These are phyloP conservation scores for Phataginus tricuspis DNA, from an alignment of 2,797 vertebrate genomes.

Conservation along the genomic window DNA sequence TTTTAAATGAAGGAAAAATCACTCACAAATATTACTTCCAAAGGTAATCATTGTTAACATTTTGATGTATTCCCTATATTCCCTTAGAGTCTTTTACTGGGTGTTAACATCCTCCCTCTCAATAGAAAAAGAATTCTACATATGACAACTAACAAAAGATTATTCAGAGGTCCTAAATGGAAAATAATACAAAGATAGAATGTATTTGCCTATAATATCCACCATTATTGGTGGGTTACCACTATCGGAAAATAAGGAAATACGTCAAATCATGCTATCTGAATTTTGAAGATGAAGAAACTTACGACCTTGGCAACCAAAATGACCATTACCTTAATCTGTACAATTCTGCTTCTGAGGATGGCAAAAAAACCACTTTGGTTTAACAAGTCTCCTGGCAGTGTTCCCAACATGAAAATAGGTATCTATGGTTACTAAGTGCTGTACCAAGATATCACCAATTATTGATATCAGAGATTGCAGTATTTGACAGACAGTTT, in stretches of 20 bases:
- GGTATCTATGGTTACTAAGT: not conserved
- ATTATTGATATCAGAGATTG: not conserved
- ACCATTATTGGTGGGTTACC: not conserved
- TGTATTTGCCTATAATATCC: not conserved
- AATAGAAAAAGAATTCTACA: not conserved
- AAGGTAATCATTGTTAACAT: not conserved
- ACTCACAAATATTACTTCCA: not conserved
- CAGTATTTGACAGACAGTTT: not conserved
- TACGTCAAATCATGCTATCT: not conserved
- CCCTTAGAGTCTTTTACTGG: not conserved
- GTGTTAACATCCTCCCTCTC: not conserved
- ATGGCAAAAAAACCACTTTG: not conserved
- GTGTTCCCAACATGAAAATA: not conserved
- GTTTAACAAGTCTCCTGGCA: not conserved
- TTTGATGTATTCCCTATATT: not conserved
- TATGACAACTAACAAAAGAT: not conserved
- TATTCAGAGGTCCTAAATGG: not conserved
- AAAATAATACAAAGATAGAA: not conserved
- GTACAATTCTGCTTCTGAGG: not conserved
- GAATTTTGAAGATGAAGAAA: conserved; percentile 8
- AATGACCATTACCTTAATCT: not conserved
- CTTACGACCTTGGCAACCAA: not conserved
- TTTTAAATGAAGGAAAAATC: not conserved
- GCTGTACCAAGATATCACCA: not conserved
- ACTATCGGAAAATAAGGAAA: not conserved